phyloP scores from a whole-genome alignment of 2,113 vertebrate genomes.

The Halichoeres trimaculatus region DNA sequence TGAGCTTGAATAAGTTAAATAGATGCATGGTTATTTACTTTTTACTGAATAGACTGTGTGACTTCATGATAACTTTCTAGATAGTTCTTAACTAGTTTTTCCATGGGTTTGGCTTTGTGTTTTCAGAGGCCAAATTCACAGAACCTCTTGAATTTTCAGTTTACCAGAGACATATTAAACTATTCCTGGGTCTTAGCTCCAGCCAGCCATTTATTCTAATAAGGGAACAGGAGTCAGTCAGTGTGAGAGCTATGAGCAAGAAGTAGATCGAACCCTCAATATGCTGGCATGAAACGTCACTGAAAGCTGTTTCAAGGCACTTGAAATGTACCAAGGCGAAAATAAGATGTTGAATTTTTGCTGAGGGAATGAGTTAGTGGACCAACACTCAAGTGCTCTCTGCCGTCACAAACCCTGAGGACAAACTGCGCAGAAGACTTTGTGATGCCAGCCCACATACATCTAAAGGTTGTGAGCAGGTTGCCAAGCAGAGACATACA shows the following conservation, averaged over 20 bases:
- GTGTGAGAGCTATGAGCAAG: not conserved
- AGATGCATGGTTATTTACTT: not conserved
- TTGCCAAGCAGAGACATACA: slow-evolving; percentile 24
- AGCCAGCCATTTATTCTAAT: not conserved
- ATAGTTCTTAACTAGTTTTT: not conserved
- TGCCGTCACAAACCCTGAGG: not conserved
- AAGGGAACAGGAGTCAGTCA: not conserved
- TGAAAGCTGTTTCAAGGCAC: slow-evolving; percentile 25
- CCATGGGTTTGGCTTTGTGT: not conserved
- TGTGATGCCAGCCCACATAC: slow-evolving; percentile 6
- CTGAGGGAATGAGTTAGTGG: not conserved
- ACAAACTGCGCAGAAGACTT: not conserved
- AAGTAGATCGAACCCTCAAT: slow-evolving; percentile 3
- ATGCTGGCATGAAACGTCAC: not conserved
- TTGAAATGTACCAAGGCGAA: not conserved
- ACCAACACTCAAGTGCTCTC: not conserved
- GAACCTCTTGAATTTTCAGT: not conserved
- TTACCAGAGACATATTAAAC: not conserved
- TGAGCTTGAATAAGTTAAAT: not conserved
- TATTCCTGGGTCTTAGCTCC: not conserved
- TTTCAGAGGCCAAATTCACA: not conserved
- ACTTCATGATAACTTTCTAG: not conserved
- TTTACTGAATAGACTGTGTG: not conserved
- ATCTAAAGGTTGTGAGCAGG: slow-evolving; percentile 28
- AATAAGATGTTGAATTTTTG: not conserved